Evolutionary conservation across 2,113 vertebrate genomes (phyloP), one percentile per base, ranked within the genome.

Genomic region (Bubalus kerabau): DNA sequence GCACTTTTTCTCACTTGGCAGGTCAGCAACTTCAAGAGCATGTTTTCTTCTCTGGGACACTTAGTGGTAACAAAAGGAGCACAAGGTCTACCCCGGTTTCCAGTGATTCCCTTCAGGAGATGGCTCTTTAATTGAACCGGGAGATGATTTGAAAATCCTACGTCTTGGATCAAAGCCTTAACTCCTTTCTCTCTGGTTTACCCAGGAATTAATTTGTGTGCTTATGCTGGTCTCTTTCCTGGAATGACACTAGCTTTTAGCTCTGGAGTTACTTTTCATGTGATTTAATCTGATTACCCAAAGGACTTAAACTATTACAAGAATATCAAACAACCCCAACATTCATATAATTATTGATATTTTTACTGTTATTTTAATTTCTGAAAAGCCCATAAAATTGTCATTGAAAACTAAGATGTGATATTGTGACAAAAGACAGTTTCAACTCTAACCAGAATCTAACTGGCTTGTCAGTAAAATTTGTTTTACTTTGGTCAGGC

Each of bases 271-370:
- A 57, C 1, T 2, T 56, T 94, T 83, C 32, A 0, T 17, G 19
- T 76, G 71, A 84, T 30, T 87, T 97, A 80, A 96, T 94, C 80
- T 0, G 5, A 80, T 97, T 85, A 93, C 54, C 48, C 78, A 87
- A 86, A 96, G 93, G 56, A 84, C 40, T 83, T 97, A 92, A 95
- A 95, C 90, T 97, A 92, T 74, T 92, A 62, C n/a, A 94, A 78
- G 80, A 91, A 57, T 87, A 87, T 59, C 86, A 90, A 85, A 85
- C 21, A 86, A 80, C 23, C 60, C 60, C 28, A 80, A 80, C 40
- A 54, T 67, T 88, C 28, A 67, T 85, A 43, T 90, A 67, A 96
- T 87, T 85, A 91, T 76, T 43, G 71, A 43, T 1, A 43, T 88
- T 96, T 93, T 94, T 87, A 81, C 86, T 91, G 62, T 21, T 76